Conservation (phyloP, 2,797 vertebrate genomes). For the Lerista edwardsae region DNA sequence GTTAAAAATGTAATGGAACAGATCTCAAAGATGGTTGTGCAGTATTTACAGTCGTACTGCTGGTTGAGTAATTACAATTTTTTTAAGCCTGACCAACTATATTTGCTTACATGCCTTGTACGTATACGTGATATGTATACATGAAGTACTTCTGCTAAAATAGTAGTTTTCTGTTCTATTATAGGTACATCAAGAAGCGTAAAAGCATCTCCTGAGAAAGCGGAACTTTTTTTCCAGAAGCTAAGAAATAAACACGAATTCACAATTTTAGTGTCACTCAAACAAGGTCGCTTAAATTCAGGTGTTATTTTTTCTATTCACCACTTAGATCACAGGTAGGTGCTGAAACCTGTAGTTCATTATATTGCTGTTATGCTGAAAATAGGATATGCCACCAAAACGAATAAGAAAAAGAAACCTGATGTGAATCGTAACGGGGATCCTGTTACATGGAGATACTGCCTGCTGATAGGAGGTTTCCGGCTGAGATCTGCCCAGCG, state of each 20-base stretch:
- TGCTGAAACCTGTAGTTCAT: conserved; percentile 10
- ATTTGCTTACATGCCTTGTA: conserved; percentile 8
- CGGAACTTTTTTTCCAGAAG: conserved; percentile 90
- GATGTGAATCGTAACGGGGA: conserved; percentile 10
- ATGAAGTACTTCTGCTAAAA: conserved; percentile 18
- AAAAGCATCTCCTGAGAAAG: conserved; percentile 85
- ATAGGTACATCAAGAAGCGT: conserved; percentile 90
- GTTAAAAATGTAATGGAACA: background rate
- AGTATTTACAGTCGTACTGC: background rate
- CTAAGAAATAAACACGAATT: conserved; percentile 94
- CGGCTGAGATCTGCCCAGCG: conserved; percentile 24
- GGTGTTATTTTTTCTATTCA: conserved; percentile 96
- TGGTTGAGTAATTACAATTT: background rate
- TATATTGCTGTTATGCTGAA: conserved; percentile 6
- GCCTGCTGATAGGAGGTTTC: too few relatives aligned
- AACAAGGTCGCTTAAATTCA: conserved; percentile 93
- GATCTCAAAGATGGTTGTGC: background rate
- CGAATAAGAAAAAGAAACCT: conserved; percentile 13
- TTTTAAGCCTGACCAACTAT: background rate
- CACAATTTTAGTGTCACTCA: conserved; percentile 90
- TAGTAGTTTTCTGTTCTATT: conserved; percentile 39
- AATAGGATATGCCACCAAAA: background rate
- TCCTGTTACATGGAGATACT: too few relatives aligned
- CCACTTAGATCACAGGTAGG: conserved; percentile 91
- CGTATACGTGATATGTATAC: background rate